Percentiles rank a stretch among this genome's conserved stretches.
phyloP scores from a whole-genome alignment of 2,888 invertebrate species.

The Megaustenia siamemsis region DNA sequence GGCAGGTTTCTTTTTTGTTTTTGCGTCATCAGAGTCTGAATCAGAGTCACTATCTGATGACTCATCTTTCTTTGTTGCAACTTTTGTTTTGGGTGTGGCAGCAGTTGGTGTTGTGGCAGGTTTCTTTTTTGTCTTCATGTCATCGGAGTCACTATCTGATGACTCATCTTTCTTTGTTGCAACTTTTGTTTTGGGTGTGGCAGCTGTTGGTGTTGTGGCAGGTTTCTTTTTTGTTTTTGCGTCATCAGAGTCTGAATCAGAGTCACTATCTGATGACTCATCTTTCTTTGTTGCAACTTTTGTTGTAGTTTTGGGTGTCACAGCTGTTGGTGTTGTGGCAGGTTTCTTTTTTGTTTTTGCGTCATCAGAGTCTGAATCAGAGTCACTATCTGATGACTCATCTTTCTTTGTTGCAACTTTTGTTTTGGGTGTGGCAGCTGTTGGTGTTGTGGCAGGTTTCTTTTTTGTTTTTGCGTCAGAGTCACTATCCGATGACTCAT shows the following conservation, averaged over 20 bases:
- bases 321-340: conserved; percentile 15
- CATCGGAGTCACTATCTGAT: conserved; percentile 21
- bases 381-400: conserved; percentile 56
- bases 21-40: too few relatives aligned
- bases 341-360: conserved; percentile 7
- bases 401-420: conserved; percentile 49
- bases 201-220: not conserved
- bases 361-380: conserved; percentile 65
- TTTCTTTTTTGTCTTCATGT: not conserved
- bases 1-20: not conserved
- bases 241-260: conserved; percentile 36
- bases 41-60: too few relatives aligned
- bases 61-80: too few relatives aligned
- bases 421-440: not conserved
- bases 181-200: not conserved
- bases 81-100: not conserved
- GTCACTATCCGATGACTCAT: conserved; percentile 53
- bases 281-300: conserved; percentile 47
- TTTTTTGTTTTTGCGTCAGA: conserved; percentile 52
- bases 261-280: conserved; percentile 50
- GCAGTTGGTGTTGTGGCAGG: not conserved
- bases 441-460: conserved; percentile 7
- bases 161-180: not conserved
- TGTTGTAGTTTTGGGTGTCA: conserved; percentile 17
- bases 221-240: not conserved